Base-by-base conservation (phyloP, 1,140 invertebrate genomes). In the Sitophilus oryzae region DNA sequence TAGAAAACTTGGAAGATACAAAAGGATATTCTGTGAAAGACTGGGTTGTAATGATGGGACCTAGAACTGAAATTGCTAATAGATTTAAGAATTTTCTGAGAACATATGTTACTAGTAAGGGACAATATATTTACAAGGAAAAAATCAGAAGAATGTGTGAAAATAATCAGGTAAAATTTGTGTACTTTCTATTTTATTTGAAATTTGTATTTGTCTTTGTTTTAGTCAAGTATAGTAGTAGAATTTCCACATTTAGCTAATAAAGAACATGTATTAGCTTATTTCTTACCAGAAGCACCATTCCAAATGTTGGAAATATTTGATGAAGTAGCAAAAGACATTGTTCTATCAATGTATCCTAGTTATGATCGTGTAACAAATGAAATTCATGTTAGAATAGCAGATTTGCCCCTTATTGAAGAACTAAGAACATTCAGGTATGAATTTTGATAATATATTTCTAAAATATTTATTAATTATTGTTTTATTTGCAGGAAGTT, bases 1-100 rank as follows among this genome's bases (percentile, higher is more conserved):
- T 98, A 63, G 96, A 99, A 69, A 98, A 98, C 74, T 75, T 99
- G 6, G 96, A 99, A 73, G 96, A 99, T 66, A 91, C 88, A 0
- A 93, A 94, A 71, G 92, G 92, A 3, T 84, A 96, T 66, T 81
- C 86, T 1, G 85, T 93, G 0, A 86, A 91, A 62, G 95, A 99
- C 66, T 98, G 96, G 93, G 93, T 98, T 1, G 82, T 86, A 44
- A 93, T 97, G 89, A 74, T 96, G 41, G 95, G 90, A n/a, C 93
- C 96, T 0, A 79, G 87, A 41, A 95, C 89, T 9, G 96, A 99
- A 79, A 97, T 99, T 65, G 86, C 89, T 40, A 96, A 98, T 74
- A 82, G 96, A 45, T 99, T 98, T 67, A 95, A 94, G 70, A 95
- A 92, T 64, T 98, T 98, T 71, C 74, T 98, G 14, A 80, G 92